Conservation (phyloP, 2,888 invertebrate species). For the Rhagophthalmus giganteus region DNA sequence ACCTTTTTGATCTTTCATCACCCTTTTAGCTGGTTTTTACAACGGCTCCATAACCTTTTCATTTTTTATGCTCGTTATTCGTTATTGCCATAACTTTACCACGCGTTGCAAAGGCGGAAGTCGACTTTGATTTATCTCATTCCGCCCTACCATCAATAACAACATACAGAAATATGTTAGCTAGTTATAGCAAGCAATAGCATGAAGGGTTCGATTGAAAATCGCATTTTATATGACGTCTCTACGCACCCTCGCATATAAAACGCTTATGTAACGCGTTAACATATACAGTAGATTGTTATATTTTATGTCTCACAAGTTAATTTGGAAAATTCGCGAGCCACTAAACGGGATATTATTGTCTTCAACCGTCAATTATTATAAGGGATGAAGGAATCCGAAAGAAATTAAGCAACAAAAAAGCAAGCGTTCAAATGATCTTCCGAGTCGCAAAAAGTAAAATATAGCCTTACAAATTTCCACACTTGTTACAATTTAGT, state of each 20-base stretch:
- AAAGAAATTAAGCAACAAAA: conserved; percentile 5
- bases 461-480: conserved; percentile 21
- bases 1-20: conserved; percentile 15
- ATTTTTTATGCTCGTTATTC: conserved; percentile 22
- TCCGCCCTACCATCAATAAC: conserved; percentile 26
- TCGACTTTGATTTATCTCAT: conserved; percentile 26
- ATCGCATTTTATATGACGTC: conserved; percentile 19
- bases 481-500: conserved; percentile 22
- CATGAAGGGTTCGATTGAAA: conserved; percentile 20
- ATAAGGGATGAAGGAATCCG: no score
- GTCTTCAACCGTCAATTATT: no score
- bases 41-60: conserved; percentile 12
- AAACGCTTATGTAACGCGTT: neutral
- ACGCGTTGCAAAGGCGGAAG: conserved; percentile 21
- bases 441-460: conserved; percentile 13
- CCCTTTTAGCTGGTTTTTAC: conserved; percentile 20
- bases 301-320: no score
- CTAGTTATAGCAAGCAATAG: conserved; percentile 23
- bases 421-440: conserved; percentile 6
- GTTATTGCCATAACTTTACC: conserved; percentile 21
- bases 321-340: no score
- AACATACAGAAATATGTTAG: conserved; percentile 26
- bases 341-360: no score
- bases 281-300: neutral
- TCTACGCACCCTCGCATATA: conserved; percentile 15